These are phyloP conservation scores for Drosophila varians DNA, from an alignment of 1,140 invertebrate genomes.

Conservation along the genomic window DNA sequence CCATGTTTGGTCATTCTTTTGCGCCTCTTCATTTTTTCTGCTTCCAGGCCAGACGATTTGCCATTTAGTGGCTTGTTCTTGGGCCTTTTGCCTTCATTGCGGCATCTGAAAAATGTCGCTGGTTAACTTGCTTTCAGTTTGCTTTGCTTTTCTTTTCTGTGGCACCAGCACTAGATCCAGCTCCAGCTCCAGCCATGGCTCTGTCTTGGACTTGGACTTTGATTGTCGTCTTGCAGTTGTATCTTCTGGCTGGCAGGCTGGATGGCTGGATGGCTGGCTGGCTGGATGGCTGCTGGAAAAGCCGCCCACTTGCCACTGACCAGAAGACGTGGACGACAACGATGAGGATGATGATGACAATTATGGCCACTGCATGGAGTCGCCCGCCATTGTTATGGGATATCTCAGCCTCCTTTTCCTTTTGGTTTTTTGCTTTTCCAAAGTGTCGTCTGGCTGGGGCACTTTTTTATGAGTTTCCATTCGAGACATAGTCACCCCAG, in stretches of 20 bases:
- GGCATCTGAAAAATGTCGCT: constrained; percentile 80
- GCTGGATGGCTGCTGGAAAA: constrained; percentile 28
- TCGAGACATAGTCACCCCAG: constrained; percentile 18
- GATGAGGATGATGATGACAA: constrained; percentile 65
- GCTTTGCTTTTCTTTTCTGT: constrained; percentile 56
- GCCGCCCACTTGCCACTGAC: constrained; percentile 73
- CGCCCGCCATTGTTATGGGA: constrained; percentile 60
- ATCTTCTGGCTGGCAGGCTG: neutral
- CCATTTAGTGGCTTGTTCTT: constrained; percentile 59
- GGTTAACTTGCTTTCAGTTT: constrained; percentile 80
- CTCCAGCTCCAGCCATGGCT: constrained; percentile 5
- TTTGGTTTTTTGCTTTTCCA: constrained; percentile 6
- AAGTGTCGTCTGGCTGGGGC: constrained; percentile 51
- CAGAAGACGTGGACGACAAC: constrained; percentile 57
- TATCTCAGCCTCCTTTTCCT: constrained; percentile 22
- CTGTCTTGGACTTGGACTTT: constrained; percentile 66
- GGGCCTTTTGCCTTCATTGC: constrained; percentile 49
- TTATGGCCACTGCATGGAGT: constrained; percentile 67
- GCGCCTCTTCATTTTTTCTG: constrained; percentile 30
- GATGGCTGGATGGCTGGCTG: neutral
- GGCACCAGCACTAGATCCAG: constrained; percentile 18
- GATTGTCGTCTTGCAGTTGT: constrained; percentile 54
- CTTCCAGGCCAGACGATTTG: constrained; percentile 28
- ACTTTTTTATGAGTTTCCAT: constrained; percentile 70
- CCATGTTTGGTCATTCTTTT: constrained; percentile 62